These are phyloP conservation scores for Cyprinus carpio DNA, from an alignment of 2,113 vertebrate genomes.

Conservation along the genomic window DNA sequence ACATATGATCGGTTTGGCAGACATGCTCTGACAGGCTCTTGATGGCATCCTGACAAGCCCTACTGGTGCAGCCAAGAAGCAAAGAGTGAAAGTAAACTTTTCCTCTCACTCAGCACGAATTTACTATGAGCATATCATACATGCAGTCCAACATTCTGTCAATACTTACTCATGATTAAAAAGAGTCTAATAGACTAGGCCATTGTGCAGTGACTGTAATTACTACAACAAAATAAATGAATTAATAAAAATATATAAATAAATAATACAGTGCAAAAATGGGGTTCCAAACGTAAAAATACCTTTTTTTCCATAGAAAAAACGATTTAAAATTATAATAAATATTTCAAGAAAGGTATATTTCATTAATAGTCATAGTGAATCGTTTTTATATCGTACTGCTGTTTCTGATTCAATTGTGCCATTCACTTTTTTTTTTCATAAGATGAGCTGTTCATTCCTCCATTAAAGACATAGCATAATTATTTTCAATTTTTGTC, in stretches of 20 bases:
- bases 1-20: slow-evolving; percentile 44
- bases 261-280: too few relatives aligned
- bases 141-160: slow-evolving; percentile 15
- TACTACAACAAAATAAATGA: not conserved
- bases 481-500: too few relatives aligned
- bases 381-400: too few relatives aligned
- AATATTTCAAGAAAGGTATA: too few relatives aligned
- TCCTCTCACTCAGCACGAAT: slow-evolving; percentile 7
- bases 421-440: too few relatives aligned
- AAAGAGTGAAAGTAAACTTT: slow-evolving; percentile 39
- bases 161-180: not conserved
- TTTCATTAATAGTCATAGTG: too few relatives aligned
- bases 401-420: too few relatives aligned
- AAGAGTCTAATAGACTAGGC: not conserved
- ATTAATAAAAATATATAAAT: not conserved
- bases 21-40: slow-evolving; percentile 45
- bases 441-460: too few relatives aligned
- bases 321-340: too few relatives aligned
- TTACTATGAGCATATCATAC: slow-evolving; percentile 4
- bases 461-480: too few relatives aligned
- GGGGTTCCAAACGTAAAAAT: too few relatives aligned
- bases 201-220: slow-evolving; percentile 3
- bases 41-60: slow-evolving; percentile 28
- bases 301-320: too few relatives aligned
- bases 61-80: slow-evolving; percentile 17